Evolutionary conservation across 2,113 vertebrate genomes (phyloP), one percentile per base, ranked within the genome.

Genomic region (Entelurus aequoreus): DNA sequence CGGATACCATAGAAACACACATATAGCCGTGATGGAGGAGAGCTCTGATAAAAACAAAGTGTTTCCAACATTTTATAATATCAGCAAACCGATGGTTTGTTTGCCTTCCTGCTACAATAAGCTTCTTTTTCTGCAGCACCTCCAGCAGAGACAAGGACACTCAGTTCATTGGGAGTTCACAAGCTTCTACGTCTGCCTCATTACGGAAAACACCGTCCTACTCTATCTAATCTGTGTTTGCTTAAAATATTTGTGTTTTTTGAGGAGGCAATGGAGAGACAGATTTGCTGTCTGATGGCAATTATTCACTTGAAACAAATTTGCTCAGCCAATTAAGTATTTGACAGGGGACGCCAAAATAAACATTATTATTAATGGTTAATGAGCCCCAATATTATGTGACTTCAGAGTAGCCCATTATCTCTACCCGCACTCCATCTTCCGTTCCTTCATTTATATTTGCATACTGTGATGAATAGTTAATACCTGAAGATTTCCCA

Each of bases 71-170:
- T 28, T 62, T 35, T 66, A 48, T n/a, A 37, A n/a, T 66, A 64
- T 52, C 73, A 71, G 68, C 58, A 28, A 28, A 28, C 8, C 55
- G 66, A 21, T 65, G 48, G 0, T 74, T 48, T 60, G 47, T 69
- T 6, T 80, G 56, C 78, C 71, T 78, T 81, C 69, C 75, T 90
- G 88, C 68, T 60, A 21, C 62, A 35, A 69, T 69, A 68, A 14
- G 8, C 6, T 21, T 60, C 48, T 51, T 72, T 62, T 62, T 16
- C 67, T 60, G 35, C 78, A 70, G 73, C 35, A 55, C 66, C 37
- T 76, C 84, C 69, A 84, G 64, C 75, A 80, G 77, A 72, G 81
- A 88, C 72, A 84, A 77, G 78, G 85, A 86, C 57, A 75, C 63
- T 49, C 64, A 68, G 60, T 79, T 88, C 64, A 84, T 36, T 6